phyloP scores from a whole-genome alignment of 1,140 invertebrate genomes.

The Lepeophtheirus salmonis region DNA sequence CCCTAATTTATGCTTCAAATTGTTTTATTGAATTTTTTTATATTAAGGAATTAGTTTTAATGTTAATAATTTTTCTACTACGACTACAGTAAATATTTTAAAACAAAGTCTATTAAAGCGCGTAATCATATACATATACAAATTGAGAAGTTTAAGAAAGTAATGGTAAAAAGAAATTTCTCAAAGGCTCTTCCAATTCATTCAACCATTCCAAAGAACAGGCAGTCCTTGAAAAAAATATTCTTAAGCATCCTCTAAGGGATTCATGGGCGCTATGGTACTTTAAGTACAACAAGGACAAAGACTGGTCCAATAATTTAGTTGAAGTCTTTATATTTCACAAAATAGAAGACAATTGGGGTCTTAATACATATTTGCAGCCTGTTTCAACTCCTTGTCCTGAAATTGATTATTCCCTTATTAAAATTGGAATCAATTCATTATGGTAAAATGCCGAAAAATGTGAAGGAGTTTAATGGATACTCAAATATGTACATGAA shows the following conservation, averaged over 20 bases:
- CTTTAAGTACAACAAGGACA: conserved; percentile 73
- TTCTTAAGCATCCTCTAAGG: conserved; percentile 82
- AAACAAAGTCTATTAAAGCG: no score
- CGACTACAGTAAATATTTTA: no score
- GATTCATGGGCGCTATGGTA: conserved; percentile 96
- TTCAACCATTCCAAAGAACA: no score
- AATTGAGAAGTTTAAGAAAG: no score
- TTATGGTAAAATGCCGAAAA: conserved; percentile 95
- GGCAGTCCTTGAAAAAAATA: no score
- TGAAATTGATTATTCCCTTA: conserved; percentile 86
- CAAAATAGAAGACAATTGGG: conserved; percentile 98
- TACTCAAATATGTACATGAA: conserved; percentile 52
- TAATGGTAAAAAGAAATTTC: no score
- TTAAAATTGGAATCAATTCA: conserved; percentile 78
- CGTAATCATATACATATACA: no score
- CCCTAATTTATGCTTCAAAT: no score
- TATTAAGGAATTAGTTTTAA: no score
- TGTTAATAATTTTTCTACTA: no score
- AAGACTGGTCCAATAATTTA: conserved; percentile 81
- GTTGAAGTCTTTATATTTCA: conserved; percentile 80
- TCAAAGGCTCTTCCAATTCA: no score
- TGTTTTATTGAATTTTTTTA: no score
- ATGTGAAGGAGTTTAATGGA: conserved; percentile 79
- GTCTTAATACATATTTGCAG: conserved; percentile 89
- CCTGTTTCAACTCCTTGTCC: conserved; percentile 63